Percentiles rank a stretch among this genome's conserved stretches.
These are phyloP conservation scores for Pomatostomus ruficeps DNA, from an alignment of 2,113 vertebrate genomes.

Conservation along the genomic window DNA sequence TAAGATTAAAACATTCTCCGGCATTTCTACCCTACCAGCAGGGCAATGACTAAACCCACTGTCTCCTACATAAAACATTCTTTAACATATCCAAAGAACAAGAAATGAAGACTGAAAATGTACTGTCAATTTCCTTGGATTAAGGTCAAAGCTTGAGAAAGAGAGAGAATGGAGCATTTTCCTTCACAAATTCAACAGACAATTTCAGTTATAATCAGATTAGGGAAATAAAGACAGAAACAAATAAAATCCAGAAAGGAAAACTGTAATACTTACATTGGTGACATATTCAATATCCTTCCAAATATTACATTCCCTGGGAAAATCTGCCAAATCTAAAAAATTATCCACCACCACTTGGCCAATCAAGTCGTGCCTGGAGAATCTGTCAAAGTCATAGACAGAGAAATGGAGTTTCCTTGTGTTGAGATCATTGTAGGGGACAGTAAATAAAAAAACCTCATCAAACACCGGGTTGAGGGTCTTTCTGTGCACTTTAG, in stretches of 20 bases:
- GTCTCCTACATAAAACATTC: not conserved
- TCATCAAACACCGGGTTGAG: slow-evolving; percentile 97
- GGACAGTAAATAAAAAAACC: slow-evolving; percentile 96
- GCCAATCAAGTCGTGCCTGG: slow-evolving; percentile 95
- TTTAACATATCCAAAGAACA: not conserved
- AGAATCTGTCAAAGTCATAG: slow-evolving; percentile 98
- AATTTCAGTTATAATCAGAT: not conserved
- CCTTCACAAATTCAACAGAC: not conserved
- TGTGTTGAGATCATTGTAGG: slow-evolving; percentile 89
- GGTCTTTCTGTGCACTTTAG: slow-evolving; percentile 98
- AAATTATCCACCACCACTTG: slow-evolving; percentile 98
- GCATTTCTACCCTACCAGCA: not conserved
- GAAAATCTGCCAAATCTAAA: slow-evolving; percentile 96
- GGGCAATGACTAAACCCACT: not conserved
- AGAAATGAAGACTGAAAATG: not conserved
- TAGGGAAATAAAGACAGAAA: not conserved
- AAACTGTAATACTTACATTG: slow-evolving; percentile 82
- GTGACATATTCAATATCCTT: slow-evolving; percentile 95
- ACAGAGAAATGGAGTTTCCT: slow-evolving; percentile 98
- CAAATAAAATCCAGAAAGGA: not conserved
- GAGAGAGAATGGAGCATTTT: not conserved
- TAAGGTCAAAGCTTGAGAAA: not conserved
- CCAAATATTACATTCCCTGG: slow-evolving; percentile 93
- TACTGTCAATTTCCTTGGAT: not conserved
- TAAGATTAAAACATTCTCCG: not conserved